Conservation (phyloP, 2,797 vertebrate species). For the Ataeniobius toweri region DNA sequence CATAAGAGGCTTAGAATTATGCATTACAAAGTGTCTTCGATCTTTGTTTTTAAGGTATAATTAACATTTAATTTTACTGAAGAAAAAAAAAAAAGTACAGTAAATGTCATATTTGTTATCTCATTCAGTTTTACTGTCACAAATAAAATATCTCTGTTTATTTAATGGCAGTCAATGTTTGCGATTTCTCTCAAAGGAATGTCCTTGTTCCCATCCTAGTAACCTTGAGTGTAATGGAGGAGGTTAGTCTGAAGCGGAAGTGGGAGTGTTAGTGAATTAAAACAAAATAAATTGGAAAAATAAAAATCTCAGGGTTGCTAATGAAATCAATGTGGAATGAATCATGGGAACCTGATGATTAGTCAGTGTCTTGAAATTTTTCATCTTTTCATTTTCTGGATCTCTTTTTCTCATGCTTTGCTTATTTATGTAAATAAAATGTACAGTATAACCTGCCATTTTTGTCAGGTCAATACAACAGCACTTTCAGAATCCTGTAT, state of each 20-base stretch:
- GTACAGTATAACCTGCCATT: neutral
- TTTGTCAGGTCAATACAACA: conserved; percentile 19
- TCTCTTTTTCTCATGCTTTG: neutral
- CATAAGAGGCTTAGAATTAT: neutral
- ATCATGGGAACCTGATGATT: conserved; percentile 39
- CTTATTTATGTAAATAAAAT: conserved; percentile 20
- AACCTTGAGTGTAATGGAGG: conserved; percentile 77
- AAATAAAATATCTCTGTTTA: conserved; percentile 69
- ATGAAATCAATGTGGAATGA: conserved; percentile 55
- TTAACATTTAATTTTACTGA: conserved; percentile 32
- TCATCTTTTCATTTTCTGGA: conserved; percentile 9
- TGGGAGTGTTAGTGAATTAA: conserved; percentile 44
- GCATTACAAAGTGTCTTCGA: neutral
- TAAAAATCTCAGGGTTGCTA: conserved; percentile 64
- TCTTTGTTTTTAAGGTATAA: conserved; percentile 22
- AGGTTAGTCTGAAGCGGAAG: conserved; percentile 50
- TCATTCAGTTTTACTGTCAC: conserved; percentile 64
- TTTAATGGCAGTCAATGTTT: conserved; percentile 64
- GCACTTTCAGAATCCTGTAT: conserved; percentile 16
- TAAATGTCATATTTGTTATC: conserved; percentile 64
- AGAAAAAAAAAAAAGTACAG: conserved; percentile 33
- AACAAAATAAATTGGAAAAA: conserved; percentile 61
- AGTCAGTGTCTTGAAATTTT: conserved; percentile 56
- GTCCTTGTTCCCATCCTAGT: conserved; percentile 66
- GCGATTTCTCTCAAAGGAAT: conserved; percentile 54